Percentiles rank a stretch among this genome's conserved stretches.
These are phyloP conservation scores for Chironomus striatipennis DNA, from an alignment of 1,140 invertebrate species.

Conservation along the genomic window DNA sequence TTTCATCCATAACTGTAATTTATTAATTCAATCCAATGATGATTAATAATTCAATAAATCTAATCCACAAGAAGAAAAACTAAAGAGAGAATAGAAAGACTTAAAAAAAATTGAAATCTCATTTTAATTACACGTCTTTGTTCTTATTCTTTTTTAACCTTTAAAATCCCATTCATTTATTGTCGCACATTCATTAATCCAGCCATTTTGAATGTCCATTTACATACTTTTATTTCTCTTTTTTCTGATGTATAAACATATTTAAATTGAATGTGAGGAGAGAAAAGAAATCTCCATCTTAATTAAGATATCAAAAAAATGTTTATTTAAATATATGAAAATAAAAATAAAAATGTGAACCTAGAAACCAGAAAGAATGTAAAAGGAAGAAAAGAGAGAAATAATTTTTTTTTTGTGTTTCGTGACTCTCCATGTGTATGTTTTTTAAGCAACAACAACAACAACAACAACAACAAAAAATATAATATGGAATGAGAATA, in stretches of 20 bases:
- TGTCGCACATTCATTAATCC: background rate
- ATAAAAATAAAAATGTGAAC: background rate
- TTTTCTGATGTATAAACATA: constrained; percentile 6
- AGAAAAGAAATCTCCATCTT: background rate
- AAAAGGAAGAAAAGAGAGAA: no score
- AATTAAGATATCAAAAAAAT: constrained; percentile 15
- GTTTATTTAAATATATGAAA: background rate
- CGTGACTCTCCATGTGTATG: constrained; percentile 10
- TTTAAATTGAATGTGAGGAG: background rate
- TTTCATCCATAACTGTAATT: no score
- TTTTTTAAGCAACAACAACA: no score
- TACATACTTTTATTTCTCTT: no score
- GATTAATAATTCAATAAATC: no score
- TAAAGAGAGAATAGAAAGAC: no score
- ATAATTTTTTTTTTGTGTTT: background rate
- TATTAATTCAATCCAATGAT: no score
- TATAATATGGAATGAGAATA: no score
- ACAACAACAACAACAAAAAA: background rate
- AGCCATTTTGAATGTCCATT: constrained; percentile 10
- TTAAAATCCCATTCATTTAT: background rate
- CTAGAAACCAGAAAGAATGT: background rate
- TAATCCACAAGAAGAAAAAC: no score
- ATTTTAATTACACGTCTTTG: no score
- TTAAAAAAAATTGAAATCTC: no score
- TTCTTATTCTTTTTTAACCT: no score